These are phyloP conservation scores for Nephila pilipes DNA, from an alignment of 1,140 invertebrate species.

Conservation along the genomic window DNA sequence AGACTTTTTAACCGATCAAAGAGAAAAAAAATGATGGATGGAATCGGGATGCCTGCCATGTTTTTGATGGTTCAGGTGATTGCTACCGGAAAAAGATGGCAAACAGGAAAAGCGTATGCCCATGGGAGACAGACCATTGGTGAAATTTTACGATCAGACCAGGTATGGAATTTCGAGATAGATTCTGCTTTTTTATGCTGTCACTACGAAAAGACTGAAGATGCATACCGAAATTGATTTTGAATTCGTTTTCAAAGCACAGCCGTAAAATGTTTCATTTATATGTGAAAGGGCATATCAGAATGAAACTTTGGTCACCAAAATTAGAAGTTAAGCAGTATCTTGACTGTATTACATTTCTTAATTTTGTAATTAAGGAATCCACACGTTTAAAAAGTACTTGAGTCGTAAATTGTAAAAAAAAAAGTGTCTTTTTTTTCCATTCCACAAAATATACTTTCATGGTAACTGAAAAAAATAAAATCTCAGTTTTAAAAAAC, in stretches of 20 bases:
- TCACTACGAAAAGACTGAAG: neutral
- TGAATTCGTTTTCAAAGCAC: neutral
- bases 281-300: too few relatives aligned
- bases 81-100: neutral
- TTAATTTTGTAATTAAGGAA: too few relatives aligned
- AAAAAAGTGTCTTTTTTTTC: too few relatives aligned
- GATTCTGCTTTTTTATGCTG: neutral
- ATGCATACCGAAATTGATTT: conserved; percentile 4
- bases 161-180: neutral
- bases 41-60: conserved; percentile 34
- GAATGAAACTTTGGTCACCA: too few relatives aligned
- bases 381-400: too few relatives aligned
- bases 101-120: neutral
- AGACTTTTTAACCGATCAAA: neutral
- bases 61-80: conserved; percentile 42
- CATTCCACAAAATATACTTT: too few relatives aligned
- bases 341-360: too few relatives aligned
- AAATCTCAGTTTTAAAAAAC: too few relatives aligned
- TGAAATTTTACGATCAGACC: conserved; percentile 22
- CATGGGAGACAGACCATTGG: neutral
- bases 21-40: conserved; percentile 37
- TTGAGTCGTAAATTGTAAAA: too few relatives aligned
- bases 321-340: too few relatives aligned
- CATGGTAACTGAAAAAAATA: too few relatives aligned
- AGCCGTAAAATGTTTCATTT: neutral